These are phyloP conservation scores for Acheta domesticus DNA, from an alignment of 2,888 invertebrate genomes.

Conservation along the genomic window DNA sequence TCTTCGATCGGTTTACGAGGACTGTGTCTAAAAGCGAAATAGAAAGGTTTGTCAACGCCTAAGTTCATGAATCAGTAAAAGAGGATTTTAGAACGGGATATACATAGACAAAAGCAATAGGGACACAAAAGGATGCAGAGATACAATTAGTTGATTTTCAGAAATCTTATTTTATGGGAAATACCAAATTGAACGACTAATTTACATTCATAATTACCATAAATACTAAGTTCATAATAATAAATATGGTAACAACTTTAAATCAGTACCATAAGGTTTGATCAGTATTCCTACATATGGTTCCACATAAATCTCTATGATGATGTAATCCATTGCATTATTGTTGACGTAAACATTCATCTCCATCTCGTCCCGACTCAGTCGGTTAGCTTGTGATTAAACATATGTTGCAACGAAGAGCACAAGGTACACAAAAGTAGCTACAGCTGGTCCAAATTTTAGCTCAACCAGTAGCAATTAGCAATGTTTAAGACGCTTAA, in stretches of 20 bases:
- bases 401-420: neutral
- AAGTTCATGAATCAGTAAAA: no score
- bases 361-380: neutral
- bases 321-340: neutral
- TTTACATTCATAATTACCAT: conserved; percentile 18
- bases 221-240: neutral
- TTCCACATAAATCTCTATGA: neutral
- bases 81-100: neutral
- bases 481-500: conserved; percentile 6
- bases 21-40: neutral
- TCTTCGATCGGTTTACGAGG: neutral
- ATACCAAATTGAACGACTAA: conserved; percentile 2
- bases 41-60: neutral
- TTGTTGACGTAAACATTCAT: neutral
- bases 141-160: neutral
- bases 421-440: conserved; percentile 11
- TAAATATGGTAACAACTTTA: conserved; percentile 18
- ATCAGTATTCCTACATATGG: neutral
- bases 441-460: conserved; percentile 9
- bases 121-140: conserved; percentile 4
- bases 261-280: neutral
- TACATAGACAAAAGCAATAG: neutral
- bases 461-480: neutral
- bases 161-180: neutral
- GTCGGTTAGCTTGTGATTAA: neutral